Evolutionary conservation across 2,888 invertebrate species (phyloP).

Genomic region (Embidobia sp.): DNA sequence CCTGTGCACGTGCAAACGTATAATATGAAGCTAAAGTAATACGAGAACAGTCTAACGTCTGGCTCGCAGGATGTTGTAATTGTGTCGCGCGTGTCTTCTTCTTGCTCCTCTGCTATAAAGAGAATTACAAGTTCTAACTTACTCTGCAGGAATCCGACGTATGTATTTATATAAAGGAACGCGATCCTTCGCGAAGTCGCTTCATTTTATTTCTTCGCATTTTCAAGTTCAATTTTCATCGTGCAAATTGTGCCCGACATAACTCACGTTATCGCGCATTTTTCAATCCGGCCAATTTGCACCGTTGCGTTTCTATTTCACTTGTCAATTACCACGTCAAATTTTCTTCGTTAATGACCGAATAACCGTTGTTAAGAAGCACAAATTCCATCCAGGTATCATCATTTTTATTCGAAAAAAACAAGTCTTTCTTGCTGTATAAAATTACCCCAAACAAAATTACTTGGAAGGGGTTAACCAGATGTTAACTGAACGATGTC

Average conservation of each 20-base stretch:
- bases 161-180: constrained; percentile 55
- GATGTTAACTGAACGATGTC: too few relatives aligned
- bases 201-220: constrained; percentile 29
- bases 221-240: constrained; percentile 36
- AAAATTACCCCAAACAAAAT: too few relatives aligned
- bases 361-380: too few relatives aligned
- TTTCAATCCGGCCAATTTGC: constrained; percentile 32
- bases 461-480: too few relatives aligned
- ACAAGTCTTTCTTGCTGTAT: too few relatives aligned
- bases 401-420: too few relatives aligned
- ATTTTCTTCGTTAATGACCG: neutral
- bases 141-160: constrained; percentile 43
- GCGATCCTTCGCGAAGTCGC: constrained; percentile 19
- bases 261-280: constrained; percentile 34
- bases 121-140: constrained; percentile 57
- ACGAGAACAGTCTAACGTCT: constrained; percentile 52
- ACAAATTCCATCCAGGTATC: too few relatives aligned
- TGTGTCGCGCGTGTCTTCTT: constrained; percentile 63
- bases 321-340: constrained; percentile 14
- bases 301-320: constrained; percentile 18
- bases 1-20: constrained; percentile 51
- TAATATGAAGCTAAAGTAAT: constrained; percentile 51
- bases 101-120: constrained; percentile 39
- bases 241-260: constrained; percentile 34
- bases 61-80: constrained; percentile 57